Percentiles rank a stretch among this genome's conserved stretches.
These are phyloP conservation scores for Nycticorax nycticorax DNA, from an alignment of 2,113 vertebrate species.

Conservation along the genomic window DNA sequence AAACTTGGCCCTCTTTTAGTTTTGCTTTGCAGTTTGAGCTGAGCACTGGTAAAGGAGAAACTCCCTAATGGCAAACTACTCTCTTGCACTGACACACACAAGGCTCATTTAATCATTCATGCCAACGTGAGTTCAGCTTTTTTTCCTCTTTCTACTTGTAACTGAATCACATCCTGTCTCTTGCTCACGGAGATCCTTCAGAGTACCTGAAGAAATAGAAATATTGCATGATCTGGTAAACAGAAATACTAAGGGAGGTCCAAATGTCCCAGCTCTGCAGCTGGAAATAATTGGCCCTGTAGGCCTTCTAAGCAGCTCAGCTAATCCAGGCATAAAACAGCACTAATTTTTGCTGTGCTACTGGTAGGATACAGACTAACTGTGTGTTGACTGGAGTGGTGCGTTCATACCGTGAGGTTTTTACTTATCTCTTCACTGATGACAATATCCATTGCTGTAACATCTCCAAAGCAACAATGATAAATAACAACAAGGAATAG, in stretches of 20 bases:
- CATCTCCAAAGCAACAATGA: background rate
- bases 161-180: background rate
- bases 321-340: background rate
- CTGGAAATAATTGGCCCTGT: background rate
- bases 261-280: background rate
- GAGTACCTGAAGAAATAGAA: background rate
- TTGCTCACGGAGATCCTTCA: background rate
- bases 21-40: background rate
- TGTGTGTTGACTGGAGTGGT: fast-evolving
- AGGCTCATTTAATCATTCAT: fast-evolving
- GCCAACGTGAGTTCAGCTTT: background rate
- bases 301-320: background rate
- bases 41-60: background rate
- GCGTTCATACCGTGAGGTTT: fast-evolving
- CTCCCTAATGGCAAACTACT: background rate
- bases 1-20: background rate
- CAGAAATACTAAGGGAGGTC: background rate
- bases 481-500: background rate
- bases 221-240: background rate
- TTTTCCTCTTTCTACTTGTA: background rate
- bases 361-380: background rate
- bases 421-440: background rate
- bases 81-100: background rate
- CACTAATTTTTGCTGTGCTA: background rate
- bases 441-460: background rate